Evolutionary conservation across 2,888 invertebrate species (phyloP).

Genomic region (Ophraella communa): DNA sequence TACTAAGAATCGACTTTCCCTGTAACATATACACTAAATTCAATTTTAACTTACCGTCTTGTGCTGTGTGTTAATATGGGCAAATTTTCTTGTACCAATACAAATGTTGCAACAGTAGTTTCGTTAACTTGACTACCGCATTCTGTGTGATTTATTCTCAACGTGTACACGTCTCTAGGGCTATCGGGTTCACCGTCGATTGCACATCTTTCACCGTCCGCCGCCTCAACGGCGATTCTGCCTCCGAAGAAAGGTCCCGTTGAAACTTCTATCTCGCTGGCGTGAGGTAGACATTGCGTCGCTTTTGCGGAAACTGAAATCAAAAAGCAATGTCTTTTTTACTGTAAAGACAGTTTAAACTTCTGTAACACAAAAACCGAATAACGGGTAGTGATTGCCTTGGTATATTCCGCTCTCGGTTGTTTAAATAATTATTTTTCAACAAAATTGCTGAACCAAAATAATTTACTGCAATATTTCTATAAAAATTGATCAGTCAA

Average conservation of each 20-base stretch:
- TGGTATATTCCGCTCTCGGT: no score
- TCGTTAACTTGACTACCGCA: constrained; percentile 73
- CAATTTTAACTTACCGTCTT: constrained; percentile 37
- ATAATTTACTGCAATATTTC: no score
- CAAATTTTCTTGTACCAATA: constrained; percentile 82
- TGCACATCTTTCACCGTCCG: constrained; percentile 74
- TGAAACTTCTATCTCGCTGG: constrained; percentile 82
- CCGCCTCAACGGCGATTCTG: constrained; percentile 76
- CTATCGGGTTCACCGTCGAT: constrained; percentile 78
- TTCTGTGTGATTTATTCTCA: constrained; percentile 75
- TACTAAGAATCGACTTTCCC: no score
- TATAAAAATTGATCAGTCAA: no score
- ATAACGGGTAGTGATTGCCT: no score
- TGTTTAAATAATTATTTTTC: no score
- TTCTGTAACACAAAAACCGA: no score
- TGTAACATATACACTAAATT: neutral
- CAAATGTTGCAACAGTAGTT: constrained; percentile 81
- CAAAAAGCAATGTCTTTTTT: neutral
- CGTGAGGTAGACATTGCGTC: constrained; percentile 79
- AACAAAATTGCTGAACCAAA: no score
- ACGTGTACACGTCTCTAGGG: constrained; percentile 74
- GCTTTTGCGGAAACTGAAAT: constrained; percentile 79
- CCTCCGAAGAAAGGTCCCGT: constrained; percentile 84
- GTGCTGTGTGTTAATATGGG: constrained; percentile 81
- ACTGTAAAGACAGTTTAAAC: no score